Evolutionary conservation across 1,140 invertebrate species (phyloP), one percentile per base, ranked within the genome.

Genomic region (Drosophila lini): DNA sequence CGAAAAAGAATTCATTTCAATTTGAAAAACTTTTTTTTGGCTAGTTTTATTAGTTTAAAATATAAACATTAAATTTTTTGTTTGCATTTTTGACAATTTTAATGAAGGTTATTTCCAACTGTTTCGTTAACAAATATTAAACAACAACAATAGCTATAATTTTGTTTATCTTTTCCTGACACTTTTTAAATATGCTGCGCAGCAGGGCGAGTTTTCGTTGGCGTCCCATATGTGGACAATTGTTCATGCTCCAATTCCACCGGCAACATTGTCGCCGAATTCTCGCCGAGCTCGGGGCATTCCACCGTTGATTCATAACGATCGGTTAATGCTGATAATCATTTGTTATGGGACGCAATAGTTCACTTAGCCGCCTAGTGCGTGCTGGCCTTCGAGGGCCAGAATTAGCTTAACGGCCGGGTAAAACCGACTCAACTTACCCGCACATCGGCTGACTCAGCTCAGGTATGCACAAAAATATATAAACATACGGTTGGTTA

Each of bases 231-330:
- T 48, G 65, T 59, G 65, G 67, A 71, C 79, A 80, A 69, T 81
- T 80, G 81, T 86, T 85, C 82, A 86, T 78, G 79, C 74, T 78
- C 82, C 79, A 86, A 78, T 81, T 84, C 63, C 56, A 45, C 11
- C 47, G 34, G 31, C 53, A 62, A 57, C 56, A 60, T 41, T 15
- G 22, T 11, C 32, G 31, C 10, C n/a, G 16, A 62, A 56, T 78
- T 81, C 80, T 82, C 53, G 31, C 60, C 47, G 5, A 34, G 38
- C n/a, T 60, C 38, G 4, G 74, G 74, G 32, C 61, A 45, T 57
- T 70, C 55, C 57, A 48, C 31, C 34, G 44, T 69, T 76, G 82
- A 88, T 69, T 88, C 83, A 86, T 79, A 82, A 61, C 40, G 59
- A 71, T 71, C 65, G 36, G 44, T 40, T 42, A 34, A 50, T 25